A percentile compares a stretch with the other conserved stretches of the same genome.
phyloP scores from a whole-genome alignment of 2,888 invertebrate species.

The Polymixis flavicincta region DNA sequence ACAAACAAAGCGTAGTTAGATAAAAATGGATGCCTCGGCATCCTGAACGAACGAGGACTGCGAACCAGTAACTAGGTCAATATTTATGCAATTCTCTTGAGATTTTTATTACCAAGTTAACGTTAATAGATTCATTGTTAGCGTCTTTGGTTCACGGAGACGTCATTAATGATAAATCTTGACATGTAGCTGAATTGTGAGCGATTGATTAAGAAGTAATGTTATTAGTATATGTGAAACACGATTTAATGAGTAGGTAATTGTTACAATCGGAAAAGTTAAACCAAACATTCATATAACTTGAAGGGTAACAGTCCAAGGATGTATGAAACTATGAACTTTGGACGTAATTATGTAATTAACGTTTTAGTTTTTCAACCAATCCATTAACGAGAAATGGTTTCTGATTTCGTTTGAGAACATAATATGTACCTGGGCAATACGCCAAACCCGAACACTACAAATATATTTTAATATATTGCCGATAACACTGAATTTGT shows the following conservation, averaged over 20 bases:
- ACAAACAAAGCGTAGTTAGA: slow-evolving; percentile 62
- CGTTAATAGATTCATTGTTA: slow-evolving; percentile 56
- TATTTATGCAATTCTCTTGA: slow-evolving; percentile 53
- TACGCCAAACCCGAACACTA: slow-evolving; percentile 78
- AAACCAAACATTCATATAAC: background rate
- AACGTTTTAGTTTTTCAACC: slow-evolving; percentile 61
- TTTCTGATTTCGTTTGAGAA: slow-evolving; percentile 74
- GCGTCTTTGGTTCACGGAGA: slow-evolving; percentile 30
- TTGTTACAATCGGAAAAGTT: slow-evolving; percentile 13
- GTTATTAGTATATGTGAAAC: slow-evolving; percentile 7
- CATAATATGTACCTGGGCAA: slow-evolving; percentile 77
- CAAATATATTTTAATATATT: slow-evolving; percentile 76
- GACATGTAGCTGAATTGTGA: slow-evolving; percentile 40
- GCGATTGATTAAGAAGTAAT: slow-evolving; percentile 35
- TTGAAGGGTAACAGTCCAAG: slow-evolving; percentile 14
- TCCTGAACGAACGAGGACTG: slow-evolving; percentile 56
- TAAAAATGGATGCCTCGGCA: slow-evolving; percentile 71
- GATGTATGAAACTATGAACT: slow-evolving; percentile 16
- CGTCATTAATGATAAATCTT: slow-evolving; percentile 34
- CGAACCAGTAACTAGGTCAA: slow-evolving; percentile 65
- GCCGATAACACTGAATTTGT: slow-evolving; percentile 62
- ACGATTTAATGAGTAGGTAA: background rate
- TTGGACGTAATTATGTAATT: slow-evolving; percentile 45
- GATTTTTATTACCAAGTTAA: slow-evolving; percentile 55
- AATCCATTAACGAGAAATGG: slow-evolving; percentile 76